Percentiles rank a stretch among this genome's conserved stretches.
Conservation (phyloP, 2,888 invertebrate species). For the Lapara coniferarum region DNA sequence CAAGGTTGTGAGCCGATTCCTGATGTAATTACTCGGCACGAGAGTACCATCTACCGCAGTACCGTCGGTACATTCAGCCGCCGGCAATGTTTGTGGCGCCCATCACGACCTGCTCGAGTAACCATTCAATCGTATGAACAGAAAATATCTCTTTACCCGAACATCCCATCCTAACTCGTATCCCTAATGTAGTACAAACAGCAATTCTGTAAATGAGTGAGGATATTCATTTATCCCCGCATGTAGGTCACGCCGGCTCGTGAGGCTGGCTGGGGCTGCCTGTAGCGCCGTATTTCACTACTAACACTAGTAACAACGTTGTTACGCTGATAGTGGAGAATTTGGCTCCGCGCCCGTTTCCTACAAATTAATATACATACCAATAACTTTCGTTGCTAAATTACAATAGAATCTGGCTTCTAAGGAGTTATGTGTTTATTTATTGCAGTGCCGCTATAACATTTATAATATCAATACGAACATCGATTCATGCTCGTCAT, state of each 20-base stretch:
- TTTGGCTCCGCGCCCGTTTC: slow-evolving; percentile 46
- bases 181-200: neutral
- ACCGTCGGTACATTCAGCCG: too few species aligned
- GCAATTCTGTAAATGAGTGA: neutral
- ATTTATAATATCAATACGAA: slow-evolving; percentile 7
- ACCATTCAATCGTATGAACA: too few species aligned
- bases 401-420: slow-evolving; percentile 36
- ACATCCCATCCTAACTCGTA: too few species aligned
- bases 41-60: too few species aligned
- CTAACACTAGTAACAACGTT: slow-evolving; percentile 26
- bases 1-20: too few species aligned
- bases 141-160: too few species aligned
- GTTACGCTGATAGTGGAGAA: slow-evolving; percentile 40
- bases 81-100: too few species aligned
- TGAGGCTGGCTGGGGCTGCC: neutral
- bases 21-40: too few species aligned
- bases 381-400: slow-evolving; percentile 42
- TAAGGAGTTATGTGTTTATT: slow-evolving; percentile 1
- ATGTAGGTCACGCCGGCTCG: neutral
- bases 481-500: neutral
- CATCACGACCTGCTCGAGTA: too few species aligned
- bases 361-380: slow-evolving; percentile 40
- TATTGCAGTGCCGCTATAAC: neutral
- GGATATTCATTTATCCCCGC: neutral
- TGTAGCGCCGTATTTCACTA: neutral